phyloP scores from a whole-genome alignment of 2,113 vertebrate species.

The Myotis davidii region DNA sequence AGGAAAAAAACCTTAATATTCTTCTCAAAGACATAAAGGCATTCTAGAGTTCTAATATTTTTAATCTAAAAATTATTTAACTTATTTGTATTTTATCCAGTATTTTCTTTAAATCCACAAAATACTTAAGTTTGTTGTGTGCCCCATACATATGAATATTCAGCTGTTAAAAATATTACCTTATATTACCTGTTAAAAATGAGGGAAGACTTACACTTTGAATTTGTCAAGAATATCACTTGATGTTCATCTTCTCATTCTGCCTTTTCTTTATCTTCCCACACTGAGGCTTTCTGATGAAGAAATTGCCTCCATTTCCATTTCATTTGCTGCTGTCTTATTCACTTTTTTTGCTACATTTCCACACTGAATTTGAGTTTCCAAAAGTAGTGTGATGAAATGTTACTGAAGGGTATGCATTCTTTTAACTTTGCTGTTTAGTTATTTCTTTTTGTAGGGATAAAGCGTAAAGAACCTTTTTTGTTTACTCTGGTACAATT shows the following conservation, averaged over 20 bases:
- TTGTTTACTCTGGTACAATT: neutral
- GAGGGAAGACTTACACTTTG: neutral
- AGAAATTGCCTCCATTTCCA: neutral
- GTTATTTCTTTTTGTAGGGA: neutral
- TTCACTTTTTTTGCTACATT: neutral
- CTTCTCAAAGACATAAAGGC: neutral
- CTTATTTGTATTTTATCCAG: neutral
- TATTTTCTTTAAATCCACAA: neutral
- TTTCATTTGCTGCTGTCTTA: neutral
- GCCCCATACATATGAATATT: neutral
- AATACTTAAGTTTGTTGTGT: neutral
- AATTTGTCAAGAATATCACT: neutral
- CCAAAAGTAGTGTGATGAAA: neutral
- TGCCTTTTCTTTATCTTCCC: neutral
- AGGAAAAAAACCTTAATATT: neutral
- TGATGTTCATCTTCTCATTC: neutral
- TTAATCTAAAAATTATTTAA: neutral
- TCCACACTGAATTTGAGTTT: neutral
- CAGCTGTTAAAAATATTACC: neutral
- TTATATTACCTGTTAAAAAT: neutral
- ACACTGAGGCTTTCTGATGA: neutral
- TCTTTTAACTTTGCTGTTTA: neutral
- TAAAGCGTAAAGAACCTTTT: neutral
- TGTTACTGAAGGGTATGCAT: neutral
- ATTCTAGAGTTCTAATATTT: neutral